Base-by-base conservation (phyloP, 2,888 invertebrate genomes). In the Ormia ochracea region DNA sequence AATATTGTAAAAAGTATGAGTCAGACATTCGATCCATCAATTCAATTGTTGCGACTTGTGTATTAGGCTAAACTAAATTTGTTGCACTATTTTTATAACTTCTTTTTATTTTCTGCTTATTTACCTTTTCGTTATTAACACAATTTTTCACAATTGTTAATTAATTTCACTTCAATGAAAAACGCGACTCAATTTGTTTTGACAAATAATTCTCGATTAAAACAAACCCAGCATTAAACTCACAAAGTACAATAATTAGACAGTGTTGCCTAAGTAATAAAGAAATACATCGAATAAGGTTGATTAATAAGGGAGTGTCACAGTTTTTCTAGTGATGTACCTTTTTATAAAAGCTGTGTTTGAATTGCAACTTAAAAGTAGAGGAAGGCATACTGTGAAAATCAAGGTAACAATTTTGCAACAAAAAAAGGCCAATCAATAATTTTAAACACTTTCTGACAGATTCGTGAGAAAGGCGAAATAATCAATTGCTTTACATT, bases 181-280 rank as follows among this genome's bases (percentile, higher is more conserved):
- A 54, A 31, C 56, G 56, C 68, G 21, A 9, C 45, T 50, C 19
- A 59, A 1, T 48, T 76, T 69, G 63, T 76, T 69, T 76, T 63
- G 69, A n/a, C 56, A 76, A 61, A 76, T 70, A 21, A 70, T 77
- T 77, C 76, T 70, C 56, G 76, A 77, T 56, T 31, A 75, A 59
- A 17, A 66, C 38, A 65, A 65, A 56, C 26, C n/a, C n/a, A n/a
- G n/a, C n/a, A n/a, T n/a, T n/a, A 73, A 28, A 70, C 28, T 31
- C 19, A 61, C 58, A 50, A 10, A 7, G 4, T 43, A 59, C 36
- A 41, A 41, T 38, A 33, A 5, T 38, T 7, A 36, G 21, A 6
- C 23, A n/a, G 36, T 23, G 36, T 6, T 56, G n/a, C 56, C 56
- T 3, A 21, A 10, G 9, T 12, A 10, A 12, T 4, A 17, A n/a